Conservation (phyloP, 2,797 vertebrate genomes). For the Xenentodon cancila region DNA sequence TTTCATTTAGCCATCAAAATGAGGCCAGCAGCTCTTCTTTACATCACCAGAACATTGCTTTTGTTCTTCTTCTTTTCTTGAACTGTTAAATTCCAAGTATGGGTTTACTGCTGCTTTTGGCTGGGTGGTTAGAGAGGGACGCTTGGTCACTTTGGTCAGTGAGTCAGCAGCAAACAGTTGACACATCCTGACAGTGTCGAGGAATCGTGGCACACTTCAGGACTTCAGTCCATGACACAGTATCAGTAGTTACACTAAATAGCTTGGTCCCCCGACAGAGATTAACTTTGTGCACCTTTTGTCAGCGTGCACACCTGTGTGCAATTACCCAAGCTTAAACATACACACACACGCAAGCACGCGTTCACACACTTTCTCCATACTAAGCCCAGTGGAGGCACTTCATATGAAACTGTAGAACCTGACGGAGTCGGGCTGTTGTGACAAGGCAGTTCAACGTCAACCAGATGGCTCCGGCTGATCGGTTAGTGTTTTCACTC, state of each 20-base stretch:
- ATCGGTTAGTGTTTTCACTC: slow-evolving; percentile 50
- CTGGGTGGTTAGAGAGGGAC: slow-evolving; percentile 65
- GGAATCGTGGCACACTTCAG: slow-evolving; percentile 73
- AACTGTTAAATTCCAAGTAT: slow-evolving; percentile 32
- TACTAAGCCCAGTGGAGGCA: slow-evolving; percentile 77
- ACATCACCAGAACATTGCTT: slow-evolving; percentile 18
- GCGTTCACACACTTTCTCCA: slow-evolving; percentile 53
- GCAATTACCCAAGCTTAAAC: slow-evolving; percentile 72
- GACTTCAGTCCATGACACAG: slow-evolving; percentile 76
- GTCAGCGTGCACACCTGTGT: slow-evolving; percentile 61
- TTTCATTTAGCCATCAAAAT: slow-evolving; percentile 31
- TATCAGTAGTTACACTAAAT: slow-evolving; percentile 84
- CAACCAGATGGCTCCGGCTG: slow-evolving; percentile 17
- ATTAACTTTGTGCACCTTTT: slow-evolving; percentile 65
- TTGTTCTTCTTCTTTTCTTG: slow-evolving; percentile 16
- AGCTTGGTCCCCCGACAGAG: slow-evolving; percentile 76
- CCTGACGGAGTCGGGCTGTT: slow-evolving; percentile 73
- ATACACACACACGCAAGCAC: slow-evolving; percentile 38
- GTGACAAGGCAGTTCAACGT: slow-evolving; percentile 69
- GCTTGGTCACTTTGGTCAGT: slow-evolving; percentile 80
- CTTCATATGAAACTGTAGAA: slow-evolving; percentile 78
- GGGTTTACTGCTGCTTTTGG: slow-evolving; percentile 48
- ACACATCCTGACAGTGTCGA: slow-evolving; percentile 66
- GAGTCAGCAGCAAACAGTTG: slow-evolving; percentile 82
- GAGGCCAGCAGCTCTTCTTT: slow-evolving; percentile 39